These are phyloP conservation scores for Sarcoramphus papa DNA, from an alignment of 2,797 vertebrate genomes.

Conservation along the genomic window DNA sequence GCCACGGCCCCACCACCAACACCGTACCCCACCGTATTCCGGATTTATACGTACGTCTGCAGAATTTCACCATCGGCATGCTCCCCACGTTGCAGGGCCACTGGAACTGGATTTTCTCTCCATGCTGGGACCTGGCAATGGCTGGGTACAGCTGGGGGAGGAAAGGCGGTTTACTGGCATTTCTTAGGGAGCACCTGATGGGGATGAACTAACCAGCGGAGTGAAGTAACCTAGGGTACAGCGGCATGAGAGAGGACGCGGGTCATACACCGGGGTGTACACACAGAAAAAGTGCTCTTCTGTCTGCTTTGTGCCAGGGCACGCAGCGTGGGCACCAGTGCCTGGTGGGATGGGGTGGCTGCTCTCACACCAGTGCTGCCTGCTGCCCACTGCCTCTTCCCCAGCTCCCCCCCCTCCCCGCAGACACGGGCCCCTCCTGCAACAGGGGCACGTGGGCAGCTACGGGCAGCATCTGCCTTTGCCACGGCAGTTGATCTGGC, in stretches of 20 bases:
- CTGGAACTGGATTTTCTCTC: neutral
- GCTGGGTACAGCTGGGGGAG: too few species aligned
- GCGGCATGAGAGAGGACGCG: too few species aligned
- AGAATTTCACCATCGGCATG: neutral
- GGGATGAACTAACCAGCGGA: neutral
- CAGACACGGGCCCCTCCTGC: neutral
- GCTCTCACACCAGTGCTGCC: neutral
- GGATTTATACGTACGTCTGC: neutral
- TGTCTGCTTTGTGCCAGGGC: neutral
- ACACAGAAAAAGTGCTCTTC: neutral
- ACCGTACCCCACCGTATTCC: neutral
- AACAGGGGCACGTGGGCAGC: rapidly evolving
- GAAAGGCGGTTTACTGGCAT: neutral
- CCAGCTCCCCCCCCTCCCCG: neutral
- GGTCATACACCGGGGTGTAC: neutral
- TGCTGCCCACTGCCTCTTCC: neutral
- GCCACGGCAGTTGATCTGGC: neutral
- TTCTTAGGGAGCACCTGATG: neutral
- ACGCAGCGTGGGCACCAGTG: too few species aligned
- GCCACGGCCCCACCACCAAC: rapidly evolving
- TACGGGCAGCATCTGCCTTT: neutral
- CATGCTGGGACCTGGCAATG: neutral
- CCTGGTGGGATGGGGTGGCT: too few species aligned
- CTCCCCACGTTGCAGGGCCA: neutral
- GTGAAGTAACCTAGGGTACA: neutral